Evolutionary conservation across 2,797 vertebrate genomes (phyloP).

Genomic region (Esox lucius): DNA sequence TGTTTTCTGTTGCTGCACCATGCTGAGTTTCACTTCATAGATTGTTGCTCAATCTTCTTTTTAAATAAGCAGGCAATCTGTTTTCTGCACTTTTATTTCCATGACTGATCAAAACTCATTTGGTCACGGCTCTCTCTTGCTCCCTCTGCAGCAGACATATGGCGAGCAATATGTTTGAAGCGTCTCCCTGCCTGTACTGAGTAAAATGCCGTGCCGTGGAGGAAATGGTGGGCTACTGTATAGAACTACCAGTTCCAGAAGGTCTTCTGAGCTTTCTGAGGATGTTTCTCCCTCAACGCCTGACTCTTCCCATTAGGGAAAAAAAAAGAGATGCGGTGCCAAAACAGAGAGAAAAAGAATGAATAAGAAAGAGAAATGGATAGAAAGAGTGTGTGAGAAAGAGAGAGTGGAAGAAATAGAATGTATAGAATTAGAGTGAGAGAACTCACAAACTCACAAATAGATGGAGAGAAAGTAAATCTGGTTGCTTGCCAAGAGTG

Average conservation of each 20-base stretch:
- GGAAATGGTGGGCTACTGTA: neutral
- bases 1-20: no score
- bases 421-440: no score
- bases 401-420: conserved; percentile 34
- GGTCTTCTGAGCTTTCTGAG: neutral
- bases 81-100: no score
- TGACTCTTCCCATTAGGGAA: conserved; percentile 58
- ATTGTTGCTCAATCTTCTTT: no score
- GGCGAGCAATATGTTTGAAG: no score
- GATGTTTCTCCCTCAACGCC: conserved; percentile 55
- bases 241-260: neutral
- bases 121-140: no score
- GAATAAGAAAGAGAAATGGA: neutral
- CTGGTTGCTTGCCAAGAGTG: conserved; percentile 55
- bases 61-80: no score
- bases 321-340: conserved; percentile 44
- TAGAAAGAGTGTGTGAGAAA: conserved; percentile 8
- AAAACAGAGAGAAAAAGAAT: conserved; percentile 37
- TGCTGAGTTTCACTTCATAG: no score
- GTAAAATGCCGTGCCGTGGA: neutral
- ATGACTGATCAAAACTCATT: no score
- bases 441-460: neutral
- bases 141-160: no score
- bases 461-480: conserved; percentile 34
- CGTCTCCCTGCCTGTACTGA: neutral